A percentile compares a stretch with the other conserved stretches of the same genome.
Conservation (phyloP, 37 sponge, comb jelly and placozoan genomes). For the Cliona cf. orientalis region DNA sequence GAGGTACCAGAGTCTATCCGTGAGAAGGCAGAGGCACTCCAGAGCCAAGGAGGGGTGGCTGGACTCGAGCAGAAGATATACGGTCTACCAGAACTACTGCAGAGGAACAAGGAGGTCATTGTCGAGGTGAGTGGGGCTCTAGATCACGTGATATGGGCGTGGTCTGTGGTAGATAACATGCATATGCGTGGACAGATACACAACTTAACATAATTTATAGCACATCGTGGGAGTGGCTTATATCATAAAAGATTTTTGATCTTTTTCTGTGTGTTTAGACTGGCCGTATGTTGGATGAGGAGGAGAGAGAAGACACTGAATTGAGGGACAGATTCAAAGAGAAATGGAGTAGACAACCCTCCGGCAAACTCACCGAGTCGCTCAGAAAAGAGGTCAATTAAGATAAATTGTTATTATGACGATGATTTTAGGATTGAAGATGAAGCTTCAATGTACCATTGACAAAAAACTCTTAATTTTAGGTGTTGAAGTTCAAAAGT, state of each 20-base stretch:
- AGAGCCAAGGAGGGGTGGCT: constrained; percentile 65
- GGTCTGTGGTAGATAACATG: not conserved
- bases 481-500: constrained; percentile 55
- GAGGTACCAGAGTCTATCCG: constrained; percentile 86
- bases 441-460: too few relatives aligned
- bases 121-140: constrained; percentile 59
- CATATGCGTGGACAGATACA: not conserved
- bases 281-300: constrained; percentile 78
- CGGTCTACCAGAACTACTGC: constrained; percentile 80
- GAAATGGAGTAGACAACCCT: constrained; percentile 87
- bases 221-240: not conserved
- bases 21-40: constrained; percentile 79
- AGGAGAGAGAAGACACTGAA: constrained; percentile 86
- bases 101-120: constrained; percentile 89
- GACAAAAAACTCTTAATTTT: too few relatives aligned
- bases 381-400: constrained; percentile 65
- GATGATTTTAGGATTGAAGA: too few relatives aligned
- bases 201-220: not conserved
- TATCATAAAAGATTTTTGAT: not conserved
- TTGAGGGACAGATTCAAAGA: constrained; percentile 78
- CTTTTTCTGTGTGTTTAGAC: constrained; percentile 39
- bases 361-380: constrained; percentile 71
- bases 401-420: not conserved
- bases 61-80: constrained; percentile 62
- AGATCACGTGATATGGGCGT: not conserved